phyloP scores from a whole-genome alignment of 2,113 vertebrate genomes.

The Siniperca chuatsi region DNA sequence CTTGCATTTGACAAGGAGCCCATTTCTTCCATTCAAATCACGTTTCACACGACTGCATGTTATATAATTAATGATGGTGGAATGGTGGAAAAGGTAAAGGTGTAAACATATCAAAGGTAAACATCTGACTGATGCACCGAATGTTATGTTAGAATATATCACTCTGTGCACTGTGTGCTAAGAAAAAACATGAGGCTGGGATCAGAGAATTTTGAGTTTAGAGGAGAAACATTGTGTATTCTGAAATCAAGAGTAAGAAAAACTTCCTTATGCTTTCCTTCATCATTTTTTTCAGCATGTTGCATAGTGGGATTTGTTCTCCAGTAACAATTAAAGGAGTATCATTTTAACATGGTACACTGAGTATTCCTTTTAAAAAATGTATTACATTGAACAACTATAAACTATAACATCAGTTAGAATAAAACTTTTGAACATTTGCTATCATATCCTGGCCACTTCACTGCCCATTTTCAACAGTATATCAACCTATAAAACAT shows the following conservation, averaged over 20 bases:
- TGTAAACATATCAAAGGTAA: conserved; percentile 36
- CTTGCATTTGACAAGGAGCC: conserved; percentile 5
- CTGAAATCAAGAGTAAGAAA: conserved; percentile 25
- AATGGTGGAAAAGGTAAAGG: conserved; percentile 23
- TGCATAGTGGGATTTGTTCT: conserved; percentile 23
- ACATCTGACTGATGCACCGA: conserved; percentile 1
- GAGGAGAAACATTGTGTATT: conserved; percentile 34
- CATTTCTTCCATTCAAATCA: conserved; percentile 32
- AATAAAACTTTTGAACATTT: background rate
- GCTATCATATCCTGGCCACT: background rate
- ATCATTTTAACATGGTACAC: background rate
- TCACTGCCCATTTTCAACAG: background rate
- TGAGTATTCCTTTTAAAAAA: background rate
- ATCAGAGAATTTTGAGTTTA: conserved; percentile 28
- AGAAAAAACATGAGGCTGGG: conserved; percentile 7
- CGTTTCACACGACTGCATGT: conserved; percentile 23
- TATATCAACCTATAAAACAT: background rate
- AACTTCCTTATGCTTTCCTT: conserved; percentile 6
- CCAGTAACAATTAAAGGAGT: conserved; percentile 3
- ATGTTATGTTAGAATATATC: conserved; percentile 21
- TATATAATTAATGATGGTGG: conserved; percentile 44
- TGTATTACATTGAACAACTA: background rate
- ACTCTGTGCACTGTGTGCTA: background rate
- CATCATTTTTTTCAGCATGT: conserved; percentile 9
- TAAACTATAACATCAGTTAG: background rate